Evolutionary conservation across 2,888 invertebrate genomes (phyloP).

Genomic region (Stegophylla sp.): DNA sequence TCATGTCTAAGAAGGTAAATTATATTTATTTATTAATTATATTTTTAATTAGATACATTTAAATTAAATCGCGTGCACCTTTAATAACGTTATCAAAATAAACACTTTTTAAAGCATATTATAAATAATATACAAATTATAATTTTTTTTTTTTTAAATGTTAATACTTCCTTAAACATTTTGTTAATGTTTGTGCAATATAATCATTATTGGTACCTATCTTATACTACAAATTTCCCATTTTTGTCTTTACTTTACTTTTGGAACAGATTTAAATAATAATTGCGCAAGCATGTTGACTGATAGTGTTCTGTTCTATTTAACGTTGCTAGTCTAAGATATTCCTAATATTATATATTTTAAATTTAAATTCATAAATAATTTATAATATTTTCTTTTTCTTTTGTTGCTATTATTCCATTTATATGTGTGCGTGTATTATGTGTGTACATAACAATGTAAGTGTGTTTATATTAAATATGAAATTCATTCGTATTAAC

Average conservation of each 20-base stretch:
- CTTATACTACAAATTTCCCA: conserved; percentile 45
- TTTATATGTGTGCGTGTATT: conserved; percentile 59
- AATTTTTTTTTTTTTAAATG: conserved; percentile 50
- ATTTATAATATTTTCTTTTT: conserved; percentile 40
- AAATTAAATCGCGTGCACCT: conserved; percentile 56
- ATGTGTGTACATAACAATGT: conserved; percentile 56
- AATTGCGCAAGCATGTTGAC: conserved; percentile 58
- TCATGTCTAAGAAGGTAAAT: conserved; percentile 58
- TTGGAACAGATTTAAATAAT: conserved; percentile 58
- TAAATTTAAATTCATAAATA: conserved; percentile 52
- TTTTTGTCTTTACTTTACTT: conserved; percentile 43
- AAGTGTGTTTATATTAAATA: conserved; percentile 53
- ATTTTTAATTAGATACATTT: conserved; percentile 57
- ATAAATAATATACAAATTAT: conserved; percentile 55
- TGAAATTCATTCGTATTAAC: conserved; percentile 38
- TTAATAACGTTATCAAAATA: conserved; percentile 54
- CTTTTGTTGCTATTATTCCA: conserved; percentile 58
- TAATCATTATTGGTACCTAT: conserved; percentile 53
- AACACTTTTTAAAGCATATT: conserved; percentile 52
- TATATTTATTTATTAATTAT: conserved; percentile 58
- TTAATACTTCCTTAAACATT: conserved; percentile 55
- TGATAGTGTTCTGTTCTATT: conserved; percentile 57
- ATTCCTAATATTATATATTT: conserved; percentile 58
- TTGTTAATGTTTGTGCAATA: conserved; percentile 59
- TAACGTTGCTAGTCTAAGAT: conserved; percentile 59